Evolutionary conservation across 2,888 invertebrate species (phyloP).

Genomic region (Amphiduros pacificus): DNA sequence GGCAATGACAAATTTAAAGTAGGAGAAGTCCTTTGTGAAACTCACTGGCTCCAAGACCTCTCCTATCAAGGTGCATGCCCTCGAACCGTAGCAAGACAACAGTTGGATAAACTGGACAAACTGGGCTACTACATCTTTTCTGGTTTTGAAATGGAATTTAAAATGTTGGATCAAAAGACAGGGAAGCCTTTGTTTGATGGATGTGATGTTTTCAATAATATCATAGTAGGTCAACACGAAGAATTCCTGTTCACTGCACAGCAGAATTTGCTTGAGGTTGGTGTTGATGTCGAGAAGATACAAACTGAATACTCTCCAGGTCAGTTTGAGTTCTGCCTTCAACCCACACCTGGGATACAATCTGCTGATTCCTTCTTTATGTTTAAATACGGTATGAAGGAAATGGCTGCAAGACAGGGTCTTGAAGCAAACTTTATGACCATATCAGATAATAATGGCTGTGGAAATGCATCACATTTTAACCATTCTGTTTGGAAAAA

Average conservation of each 20-base stretch:
- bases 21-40: constrained; percentile 15
- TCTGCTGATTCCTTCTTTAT: constrained; percentile 27
- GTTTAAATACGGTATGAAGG: constrained; percentile 29
- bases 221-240: constrained; percentile 5
- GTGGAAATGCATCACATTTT: constrained; percentile 26
- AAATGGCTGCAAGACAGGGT: constrained; percentile 11
- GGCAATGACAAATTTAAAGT: constrained; percentile 2
- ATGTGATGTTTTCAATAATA: background rate
- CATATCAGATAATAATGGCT: constrained; percentile 5
- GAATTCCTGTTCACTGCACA: constrained; percentile 19
- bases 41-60: constrained; percentile 1
- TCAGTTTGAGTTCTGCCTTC: constrained; percentile 28
- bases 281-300: constrained; percentile 13
- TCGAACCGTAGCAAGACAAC: background rate
- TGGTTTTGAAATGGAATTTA: background rate
- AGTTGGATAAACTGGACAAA: background rate
- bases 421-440: constrained; percentile 30
- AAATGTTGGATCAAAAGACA: background rate
- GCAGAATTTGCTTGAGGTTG: constrained; percentile 6
- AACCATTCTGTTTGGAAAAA: constrained; percentile 31
- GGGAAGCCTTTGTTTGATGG: background rate
- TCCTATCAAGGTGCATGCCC: background rate
- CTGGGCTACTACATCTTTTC: background rate
- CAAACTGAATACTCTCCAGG: constrained; percentile 24
- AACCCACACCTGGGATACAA: constrained; percentile 20